phyloP scores from a whole-genome alignment of 2,797 vertebrate species.

The Neopelma chrysocephalum region DNA sequence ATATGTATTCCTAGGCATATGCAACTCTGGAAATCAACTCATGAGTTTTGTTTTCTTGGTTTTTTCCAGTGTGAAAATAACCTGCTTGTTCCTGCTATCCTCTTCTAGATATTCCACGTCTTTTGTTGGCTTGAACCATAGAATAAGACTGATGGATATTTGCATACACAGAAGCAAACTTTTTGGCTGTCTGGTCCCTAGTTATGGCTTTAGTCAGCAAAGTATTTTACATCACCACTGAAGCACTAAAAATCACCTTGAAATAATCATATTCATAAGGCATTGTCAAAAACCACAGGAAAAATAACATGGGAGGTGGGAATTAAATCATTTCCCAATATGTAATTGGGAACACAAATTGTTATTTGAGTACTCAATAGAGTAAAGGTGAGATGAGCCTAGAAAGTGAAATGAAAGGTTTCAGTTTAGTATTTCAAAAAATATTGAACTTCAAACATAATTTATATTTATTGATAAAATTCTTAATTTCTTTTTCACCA shows the following conservation, averaged over 20 bases:
- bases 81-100: not conserved
- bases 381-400: not conserved
- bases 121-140: not conserved
- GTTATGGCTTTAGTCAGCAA: not conserved
- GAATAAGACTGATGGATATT: not conserved
- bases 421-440: not conserved
- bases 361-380: not conserved
- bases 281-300: not conserved
- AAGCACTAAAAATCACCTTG: not conserved
- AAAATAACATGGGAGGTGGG: not conserved
- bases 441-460: not conserved
- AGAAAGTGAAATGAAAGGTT: not conserved
- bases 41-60: not conserved
- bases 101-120: not conserved
- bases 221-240: not conserved
- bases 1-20: not conserved
- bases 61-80: not conserved
- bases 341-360: not conserved
- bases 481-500: fast-evolving
- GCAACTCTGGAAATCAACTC: not conserved
- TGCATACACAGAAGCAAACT: not conserved
- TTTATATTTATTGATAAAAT: not conserved
- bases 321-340: not conserved
- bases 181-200: not conserved
- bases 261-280: not conserved